phyloP scores from a whole-genome alignment of 2,888 invertebrate species.

The Lomographa bimaculata region DNA sequence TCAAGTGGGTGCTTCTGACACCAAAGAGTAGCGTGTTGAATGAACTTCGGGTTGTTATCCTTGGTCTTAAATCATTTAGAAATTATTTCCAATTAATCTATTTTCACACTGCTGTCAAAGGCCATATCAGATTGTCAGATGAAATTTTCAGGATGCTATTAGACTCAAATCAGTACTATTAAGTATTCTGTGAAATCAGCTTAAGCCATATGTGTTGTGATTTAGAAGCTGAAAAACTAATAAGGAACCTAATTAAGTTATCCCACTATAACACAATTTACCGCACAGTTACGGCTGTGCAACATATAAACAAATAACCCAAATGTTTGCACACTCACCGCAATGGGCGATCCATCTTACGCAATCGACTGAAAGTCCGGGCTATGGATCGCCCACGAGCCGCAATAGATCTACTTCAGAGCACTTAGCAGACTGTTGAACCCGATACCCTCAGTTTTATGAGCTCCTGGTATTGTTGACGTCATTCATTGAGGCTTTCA shows the following conservation, averaged over 20 bases:
- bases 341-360: constrained; percentile 30
- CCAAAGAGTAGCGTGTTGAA: constrained; percentile 14
- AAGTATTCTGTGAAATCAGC: too few species aligned
- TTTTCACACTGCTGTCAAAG: too few species aligned
- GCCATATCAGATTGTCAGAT: too few species aligned
- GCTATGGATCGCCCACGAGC: constrained; percentile 22
- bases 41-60: constrained; percentile 26
- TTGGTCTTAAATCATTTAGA: constrained; percentile 10
- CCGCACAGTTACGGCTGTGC: constrained; percentile 22
- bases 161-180: too few species aligned
- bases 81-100: constrained; percentile 7
- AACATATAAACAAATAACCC: constrained; percentile 27
- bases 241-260: constrained; percentile 18
- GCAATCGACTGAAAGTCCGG: constrained; percentile 26
- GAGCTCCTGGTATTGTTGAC: constrained; percentile 33
- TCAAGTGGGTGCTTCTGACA: constrained; percentile 27
- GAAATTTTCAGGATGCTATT: too few species aligned
- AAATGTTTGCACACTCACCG: constrained; percentile 28
- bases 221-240: constrained; percentile 12
- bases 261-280: constrained; percentile 17
- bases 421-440: constrained; percentile 32
- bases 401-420: constrained; percentile 30
- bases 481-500: constrained; percentile 40
- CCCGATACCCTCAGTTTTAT: constrained; percentile 33
- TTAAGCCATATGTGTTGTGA: constrained; percentile 1